phyloP scores from a whole-genome alignment of 2,888 invertebrate genomes.

The Lamproptera curius region DNA sequence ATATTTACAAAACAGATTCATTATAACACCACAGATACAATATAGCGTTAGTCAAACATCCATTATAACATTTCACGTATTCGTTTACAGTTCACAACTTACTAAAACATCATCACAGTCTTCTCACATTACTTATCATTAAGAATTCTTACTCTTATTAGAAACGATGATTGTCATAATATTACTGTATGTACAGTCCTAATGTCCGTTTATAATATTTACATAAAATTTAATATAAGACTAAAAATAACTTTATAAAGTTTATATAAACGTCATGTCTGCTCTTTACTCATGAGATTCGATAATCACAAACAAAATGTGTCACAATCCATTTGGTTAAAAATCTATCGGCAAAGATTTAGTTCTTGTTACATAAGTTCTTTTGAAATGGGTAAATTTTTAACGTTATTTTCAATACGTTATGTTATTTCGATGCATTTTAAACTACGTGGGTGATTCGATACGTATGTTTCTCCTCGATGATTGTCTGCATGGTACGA shows the following conservation, averaged over 20 bases:
- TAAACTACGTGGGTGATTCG: slow-evolving; percentile 56
- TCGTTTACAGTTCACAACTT: slow-evolving; percentile 51
- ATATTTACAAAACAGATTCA: slow-evolving; percentile 22
- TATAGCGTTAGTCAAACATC: slow-evolving; percentile 28
- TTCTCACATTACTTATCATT: slow-evolving; percentile 66
- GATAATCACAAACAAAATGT: no score
- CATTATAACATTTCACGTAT: slow-evolving; percentile 47
- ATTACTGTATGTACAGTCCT: slow-evolving; percentile 13
- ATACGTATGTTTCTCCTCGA: slow-evolving; percentile 73
- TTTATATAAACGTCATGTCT: slow-evolving; percentile 13
- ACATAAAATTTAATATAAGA: slow-evolving; percentile 10
- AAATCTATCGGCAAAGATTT: no score
- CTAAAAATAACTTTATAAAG: neutral
- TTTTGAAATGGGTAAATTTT: neutral
- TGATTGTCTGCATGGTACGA: slow-evolving; percentile 81
- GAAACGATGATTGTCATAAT: slow-evolving; percentile 18
- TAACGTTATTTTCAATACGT: no score
- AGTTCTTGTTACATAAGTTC: neutral
- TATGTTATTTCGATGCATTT: no score
- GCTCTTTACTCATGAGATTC: slow-evolving; percentile 11
- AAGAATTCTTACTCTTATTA: slow-evolving; percentile 31
- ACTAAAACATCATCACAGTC: slow-evolving; percentile 71
- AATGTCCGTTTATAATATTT: slow-evolving; percentile 14
- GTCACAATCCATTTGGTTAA: no score
- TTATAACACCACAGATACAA: slow-evolving; percentile 15